phyloP scores from a whole-genome alignment of 2,113 vertebrate genomes.

The Hemicordylus capensis region DNA sequence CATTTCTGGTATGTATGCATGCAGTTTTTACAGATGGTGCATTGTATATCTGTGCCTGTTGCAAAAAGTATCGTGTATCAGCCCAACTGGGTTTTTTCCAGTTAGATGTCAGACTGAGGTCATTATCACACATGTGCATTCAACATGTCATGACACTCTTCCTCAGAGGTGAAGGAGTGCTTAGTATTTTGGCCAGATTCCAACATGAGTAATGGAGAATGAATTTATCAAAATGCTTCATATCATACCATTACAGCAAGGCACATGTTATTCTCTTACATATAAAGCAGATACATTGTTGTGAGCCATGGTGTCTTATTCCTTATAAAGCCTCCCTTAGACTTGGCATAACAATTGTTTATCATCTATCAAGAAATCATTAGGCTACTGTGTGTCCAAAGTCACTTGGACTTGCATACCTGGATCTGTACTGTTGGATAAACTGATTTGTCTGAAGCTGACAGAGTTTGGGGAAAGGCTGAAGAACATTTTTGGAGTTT shows the following conservation, averaged over 20 bases:
- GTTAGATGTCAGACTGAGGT: background rate
- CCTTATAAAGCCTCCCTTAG: background rate
- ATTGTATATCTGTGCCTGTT: background rate
- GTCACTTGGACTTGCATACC: background rate
- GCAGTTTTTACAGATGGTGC: background rate
- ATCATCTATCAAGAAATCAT: background rate
- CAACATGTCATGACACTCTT: background rate
- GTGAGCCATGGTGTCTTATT: background rate
- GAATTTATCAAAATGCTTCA: background rate
- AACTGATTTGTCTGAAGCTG: background rate
- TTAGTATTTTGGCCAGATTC: background rate
- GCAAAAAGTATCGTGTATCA: slow-evolving; percentile 1
- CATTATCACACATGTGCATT: background rate
- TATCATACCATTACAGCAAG: background rate
- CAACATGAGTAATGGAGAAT: slow-evolving; percentile 6
- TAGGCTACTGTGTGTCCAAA: background rate
- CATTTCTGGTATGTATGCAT: background rate
- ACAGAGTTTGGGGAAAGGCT: background rate
- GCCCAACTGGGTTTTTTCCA: background rate
- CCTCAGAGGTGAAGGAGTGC: background rate
- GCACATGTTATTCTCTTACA: background rate
- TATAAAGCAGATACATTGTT: background rate
- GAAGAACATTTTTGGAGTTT: background rate
- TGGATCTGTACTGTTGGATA: background rate
- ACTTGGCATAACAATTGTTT: background rate